Evolutionary conservation across 2,113 vertebrate species (phyloP).

Genomic region (Donacobius atricapilla): DNA sequence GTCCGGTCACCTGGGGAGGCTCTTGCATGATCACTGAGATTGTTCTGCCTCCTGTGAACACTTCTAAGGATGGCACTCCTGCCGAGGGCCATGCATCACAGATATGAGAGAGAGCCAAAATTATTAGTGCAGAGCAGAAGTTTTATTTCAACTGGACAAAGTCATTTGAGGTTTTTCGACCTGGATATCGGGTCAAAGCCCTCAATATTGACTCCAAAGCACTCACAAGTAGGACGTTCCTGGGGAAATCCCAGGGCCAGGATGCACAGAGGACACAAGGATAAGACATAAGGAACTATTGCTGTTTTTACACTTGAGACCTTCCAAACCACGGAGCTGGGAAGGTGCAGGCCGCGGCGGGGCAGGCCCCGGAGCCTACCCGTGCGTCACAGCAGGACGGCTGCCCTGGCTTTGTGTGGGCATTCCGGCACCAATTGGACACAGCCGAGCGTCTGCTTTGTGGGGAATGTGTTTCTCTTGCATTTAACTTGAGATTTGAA

Average conservation of each 20-base stretch:
- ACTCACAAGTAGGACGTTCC: background rate
- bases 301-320: background rate
- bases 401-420: conserved; percentile 26
- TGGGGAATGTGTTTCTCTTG: conserved; percentile 49
- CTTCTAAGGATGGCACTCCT: background rate
- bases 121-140: background rate
- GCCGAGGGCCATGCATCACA: fast-evolving
- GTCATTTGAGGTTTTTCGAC: background rate
- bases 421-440: conserved; percentile 26
- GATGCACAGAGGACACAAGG: background rate
- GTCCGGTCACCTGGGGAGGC: background rate
- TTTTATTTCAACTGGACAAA: background rate
- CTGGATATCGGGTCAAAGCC: background rate
- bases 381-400: background rate
- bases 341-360: background rate
- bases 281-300: background rate
- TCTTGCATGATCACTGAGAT: background rate
- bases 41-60: background rate
- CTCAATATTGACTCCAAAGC: background rate
- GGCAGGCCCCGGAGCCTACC: background rate
- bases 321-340: background rate
- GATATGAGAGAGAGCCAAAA: background rate
- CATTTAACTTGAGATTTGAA: conserved; percentile 52
- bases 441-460: conserved; percentile 26
- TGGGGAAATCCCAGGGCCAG: background rate